These are phyloP conservation scores for Pseudococcus longispinus DNA, from an alignment of 2,888 invertebrate species.

Conservation along the genomic window DNA sequence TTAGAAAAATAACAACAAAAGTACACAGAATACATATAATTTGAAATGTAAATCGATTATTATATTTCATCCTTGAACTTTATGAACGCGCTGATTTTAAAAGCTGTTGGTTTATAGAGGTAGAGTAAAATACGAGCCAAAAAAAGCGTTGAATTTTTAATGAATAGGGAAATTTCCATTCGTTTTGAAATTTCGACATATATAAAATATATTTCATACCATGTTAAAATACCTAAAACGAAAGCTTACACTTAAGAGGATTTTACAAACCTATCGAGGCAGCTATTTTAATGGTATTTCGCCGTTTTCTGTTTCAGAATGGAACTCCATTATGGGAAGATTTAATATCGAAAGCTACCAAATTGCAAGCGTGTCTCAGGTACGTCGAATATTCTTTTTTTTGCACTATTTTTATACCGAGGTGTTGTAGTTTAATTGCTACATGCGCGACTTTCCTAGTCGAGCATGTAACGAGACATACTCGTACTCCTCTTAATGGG, in stretches of 20 bases:
- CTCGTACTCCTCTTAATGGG: not conserved
- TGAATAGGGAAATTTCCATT: not conserved
- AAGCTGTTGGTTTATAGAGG: not conserved
- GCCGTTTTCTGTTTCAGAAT: constrained; percentile 73
- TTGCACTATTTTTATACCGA: constrained; percentile 48
- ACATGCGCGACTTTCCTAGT: not conserved
- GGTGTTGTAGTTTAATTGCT: not conserved
- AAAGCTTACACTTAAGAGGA: not conserved
- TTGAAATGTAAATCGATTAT: constrained; percentile 24
- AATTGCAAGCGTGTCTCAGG: constrained; percentile 92
- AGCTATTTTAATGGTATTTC: not conserved
- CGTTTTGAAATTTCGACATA: not conserved
- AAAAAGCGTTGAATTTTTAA: not conserved
- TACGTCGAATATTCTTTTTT: constrained; percentile 63
- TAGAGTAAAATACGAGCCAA: not conserved
- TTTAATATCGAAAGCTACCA: constrained; percentile 89
- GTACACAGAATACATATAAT: not conserved
- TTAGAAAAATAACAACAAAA: not conserved
- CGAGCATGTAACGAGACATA: not conserved
- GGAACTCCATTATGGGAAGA: constrained; percentile 95
- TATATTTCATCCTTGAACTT: constrained; percentile 7
- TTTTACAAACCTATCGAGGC: not conserved
- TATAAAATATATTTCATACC: not conserved
- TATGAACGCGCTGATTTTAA: not conserved
- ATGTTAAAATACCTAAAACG: not conserved